Base-by-base conservation (phyloP, 2,113 vertebrate genomes). In the Lepisosteus oculatus region DNA sequence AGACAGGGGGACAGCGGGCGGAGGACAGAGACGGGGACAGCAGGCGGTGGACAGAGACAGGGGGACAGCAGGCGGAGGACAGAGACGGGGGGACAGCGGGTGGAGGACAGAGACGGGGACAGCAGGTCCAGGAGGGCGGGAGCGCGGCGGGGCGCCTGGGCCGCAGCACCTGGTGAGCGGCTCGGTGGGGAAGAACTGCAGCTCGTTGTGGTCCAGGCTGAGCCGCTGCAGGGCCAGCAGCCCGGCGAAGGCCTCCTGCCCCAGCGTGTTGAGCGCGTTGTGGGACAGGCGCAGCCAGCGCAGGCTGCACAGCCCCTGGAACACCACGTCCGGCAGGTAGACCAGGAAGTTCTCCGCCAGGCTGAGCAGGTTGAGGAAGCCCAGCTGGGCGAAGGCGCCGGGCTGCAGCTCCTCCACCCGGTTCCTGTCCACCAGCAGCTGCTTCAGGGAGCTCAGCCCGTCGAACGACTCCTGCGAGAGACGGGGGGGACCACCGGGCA, bases 261-360 rank as follows among this genome's bases (percentile, higher is more conserved):
- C 93, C 78, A 99, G 79, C 65, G 96, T 93, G 1, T 95, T 95
- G 61, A 99, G 89, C n/a, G 89, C 79, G 0, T 99, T 99, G 83
- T 96, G 93, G 56, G 95, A 94, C 43, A 99, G 92, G 13, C 83
- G 90, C 59, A 99, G 90, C 93, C 95, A 94, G 74, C 91, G 93
- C 54, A 93, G 86, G 75, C 91, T 93, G 80, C 93, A 89, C 70
- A 99, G 83, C 0, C 97, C 95, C 87, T 98, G 97, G 85, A 99
- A 98, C 56, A 92, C 91, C 94, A 98, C 89, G 85, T 96, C 91
- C 0, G 97, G 96, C 75, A 99, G 88, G 78, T 95, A 97, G 73
- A 97, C 95, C 47, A 99, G 87, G 65, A 91, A 90, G 54, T 97
- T 98, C 42, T 89, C 89, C 8, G 91, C 93, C 54, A 99, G 78